A percentile compares a stretch with the other conserved stretches of the same genome.
Conservation (phyloP, 2,888 invertebrate species). For the Furcula furcula region DNA sequence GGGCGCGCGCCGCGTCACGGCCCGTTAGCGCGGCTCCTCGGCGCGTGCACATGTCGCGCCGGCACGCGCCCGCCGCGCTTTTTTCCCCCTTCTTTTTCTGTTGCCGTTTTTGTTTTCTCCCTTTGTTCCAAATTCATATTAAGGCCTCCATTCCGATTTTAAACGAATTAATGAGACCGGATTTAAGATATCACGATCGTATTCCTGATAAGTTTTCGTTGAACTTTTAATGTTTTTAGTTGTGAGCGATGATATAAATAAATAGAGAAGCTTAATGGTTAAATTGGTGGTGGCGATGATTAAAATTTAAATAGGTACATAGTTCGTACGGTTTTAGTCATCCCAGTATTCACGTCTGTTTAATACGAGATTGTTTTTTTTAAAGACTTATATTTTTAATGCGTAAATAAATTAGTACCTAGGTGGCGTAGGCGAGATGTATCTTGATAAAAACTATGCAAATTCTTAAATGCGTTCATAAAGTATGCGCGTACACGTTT, state of each 20-base stretch:
- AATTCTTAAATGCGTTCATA: constrained; percentile 45
- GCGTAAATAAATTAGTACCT: constrained; percentile 4
- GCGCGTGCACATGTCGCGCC: constrained; percentile 78
- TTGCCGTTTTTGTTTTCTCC: constrained; percentile 65
- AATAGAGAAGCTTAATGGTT: neutral
- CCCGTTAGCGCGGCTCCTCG: constrained; percentile 68
- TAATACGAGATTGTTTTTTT: constrained; percentile 1
- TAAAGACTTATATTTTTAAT: constrained; percentile 5
- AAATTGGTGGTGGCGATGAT: neutral
- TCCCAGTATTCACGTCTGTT: neutral
- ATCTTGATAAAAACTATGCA: constrained; percentile 36
- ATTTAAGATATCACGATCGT: constrained; percentile 38
- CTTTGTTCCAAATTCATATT: constrained; percentile 69
- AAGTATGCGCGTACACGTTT: constrained; percentile 44
- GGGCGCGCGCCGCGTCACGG: constrained; percentile 50
- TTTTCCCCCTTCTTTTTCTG: constrained; percentile 66
- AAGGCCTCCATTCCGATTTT: constrained; percentile 42
- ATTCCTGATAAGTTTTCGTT: constrained; percentile 21
- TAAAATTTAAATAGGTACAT: neutral
- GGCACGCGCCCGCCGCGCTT: constrained; percentile 76
- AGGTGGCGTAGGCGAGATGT: constrained; percentile 8
- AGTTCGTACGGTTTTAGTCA: neutral
- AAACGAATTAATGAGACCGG: constrained; percentile 47
- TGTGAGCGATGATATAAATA: neutral
- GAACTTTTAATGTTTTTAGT: neutral